A percentile compares a stretch with the other conserved stretches of the same genome.
These are phyloP conservation scores for Thunnus maccoyii DNA, from an alignment of 2,113 vertebrate species.

Conservation along the genomic window DNA sequence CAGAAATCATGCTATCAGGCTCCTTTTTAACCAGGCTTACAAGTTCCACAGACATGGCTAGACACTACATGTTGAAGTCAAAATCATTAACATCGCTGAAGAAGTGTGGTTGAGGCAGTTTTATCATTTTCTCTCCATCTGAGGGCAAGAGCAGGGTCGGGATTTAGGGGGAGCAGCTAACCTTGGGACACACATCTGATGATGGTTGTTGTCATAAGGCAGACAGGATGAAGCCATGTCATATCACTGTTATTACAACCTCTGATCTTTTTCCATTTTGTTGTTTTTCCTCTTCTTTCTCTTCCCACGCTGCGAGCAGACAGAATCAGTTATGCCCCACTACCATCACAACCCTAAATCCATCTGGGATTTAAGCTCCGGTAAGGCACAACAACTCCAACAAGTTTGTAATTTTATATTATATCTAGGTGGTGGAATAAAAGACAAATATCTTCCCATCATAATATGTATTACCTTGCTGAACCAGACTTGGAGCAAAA, in stretches of 20 bases:
- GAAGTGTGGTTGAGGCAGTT: not conserved
- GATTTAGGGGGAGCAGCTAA: not conserved
- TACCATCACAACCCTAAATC: conserved; percentile 55
- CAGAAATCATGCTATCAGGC: not conserved
- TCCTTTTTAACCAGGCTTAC: not conserved
- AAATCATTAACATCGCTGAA: not conserved
- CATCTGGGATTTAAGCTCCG: conserved; percentile 50
- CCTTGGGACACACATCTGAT: conserved; percentile 16
- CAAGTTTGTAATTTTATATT: conserved; percentile 65
- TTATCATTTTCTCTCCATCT: not conserved
- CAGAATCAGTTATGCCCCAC: conserved; percentile 65
- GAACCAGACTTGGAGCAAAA: conserved; percentile 33
- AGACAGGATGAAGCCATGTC: conserved; percentile 39
- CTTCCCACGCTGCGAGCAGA: conserved; percentile 26
- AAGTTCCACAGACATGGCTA: not conserved
- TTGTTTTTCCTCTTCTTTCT: conserved; percentile 27
- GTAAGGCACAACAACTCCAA: conserved; percentile 33
- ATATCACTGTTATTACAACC: conserved; percentile 59
- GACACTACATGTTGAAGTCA: not conserved
- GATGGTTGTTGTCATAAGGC: conserved; percentile 11
- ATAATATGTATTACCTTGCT: conserved; percentile 54
- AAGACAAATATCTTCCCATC: conserved; percentile 11
- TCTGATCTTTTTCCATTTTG: conserved; percentile 50
- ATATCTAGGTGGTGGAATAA: conserved; percentile 48
- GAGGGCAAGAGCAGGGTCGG: not conserved